Evolutionary conservation across 2,113 vertebrate genomes (phyloP), one percentile per base, ranked within the genome.

Genomic region (Crotalus viridis): DNA sequence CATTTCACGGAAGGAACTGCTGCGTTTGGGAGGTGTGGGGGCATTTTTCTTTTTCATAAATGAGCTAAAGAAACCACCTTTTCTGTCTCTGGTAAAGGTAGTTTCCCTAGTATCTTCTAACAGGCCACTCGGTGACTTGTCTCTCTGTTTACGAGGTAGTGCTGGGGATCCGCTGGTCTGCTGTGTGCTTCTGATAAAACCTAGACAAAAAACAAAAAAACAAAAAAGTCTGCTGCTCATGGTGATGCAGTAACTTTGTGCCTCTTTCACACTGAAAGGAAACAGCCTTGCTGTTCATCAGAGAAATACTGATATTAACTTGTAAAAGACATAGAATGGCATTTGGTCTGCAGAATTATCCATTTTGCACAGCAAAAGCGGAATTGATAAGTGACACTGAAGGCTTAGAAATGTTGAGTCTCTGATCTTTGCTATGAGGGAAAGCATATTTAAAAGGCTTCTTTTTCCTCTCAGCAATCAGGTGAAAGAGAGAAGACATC

Each of bases 21-120:
- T 99, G 95, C 99, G 98, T 95, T 99, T 99, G 43, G 99, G 99
- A 8, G 99, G 99, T 0, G 98, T 98, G 15, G 99, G 99, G 69
- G 99, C 98, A 1, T 98, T 99, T 95, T 99, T 99, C 97, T 99
- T 99, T 97, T 98, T 99, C 97, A 99, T 99, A 93, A 99, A 99
- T 59, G 99, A 99, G 97, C 99, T 99, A 97, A 99, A 99, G 98
- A 99, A 99, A 95, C 99, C 98, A 2, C 99, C 98, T 95, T 99
- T 99, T 90, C 99, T 98, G 95, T 99, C 99, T 93, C 99, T 97
- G 51, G 98, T 99, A 95, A 99, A 99, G n/a, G 98, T 98, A 89
- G 98, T 98, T 97, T 99, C 99, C 96, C 98, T 98, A 92, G 97
- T 95, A 69, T 99, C 99, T 93, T 99, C 99, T 95, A 99, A 94